Percentiles rank a stretch among this genome's conserved stretches.
phyloP scores from a whole-genome alignment of 2,888 invertebrate species.

The Drosophila borealis region DNA sequence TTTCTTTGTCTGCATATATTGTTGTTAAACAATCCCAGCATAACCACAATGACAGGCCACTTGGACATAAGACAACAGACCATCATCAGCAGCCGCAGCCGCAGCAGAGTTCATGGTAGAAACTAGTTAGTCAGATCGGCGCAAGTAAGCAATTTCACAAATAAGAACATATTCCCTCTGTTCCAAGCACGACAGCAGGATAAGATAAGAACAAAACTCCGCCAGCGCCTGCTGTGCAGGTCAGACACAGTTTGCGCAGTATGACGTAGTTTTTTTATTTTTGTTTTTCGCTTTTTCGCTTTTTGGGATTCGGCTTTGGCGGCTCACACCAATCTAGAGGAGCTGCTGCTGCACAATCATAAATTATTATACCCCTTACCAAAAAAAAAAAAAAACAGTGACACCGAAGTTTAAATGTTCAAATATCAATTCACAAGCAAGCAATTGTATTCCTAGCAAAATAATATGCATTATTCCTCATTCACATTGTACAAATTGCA shows the following conservation, averaged over 20 bases:
- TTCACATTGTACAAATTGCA: too few relatives aligned
- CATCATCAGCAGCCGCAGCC: slow-evolving; percentile 39
- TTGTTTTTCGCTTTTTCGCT: background rate
- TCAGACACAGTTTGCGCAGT: slow-evolving; percentile 55
- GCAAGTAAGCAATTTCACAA: slow-evolving; percentile 77
- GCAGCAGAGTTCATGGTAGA: slow-evolving; percentile 53
- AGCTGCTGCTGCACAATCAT: slow-evolving; percentile 47
- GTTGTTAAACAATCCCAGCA: slow-evolving; percentile 69
- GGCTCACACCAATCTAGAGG: slow-evolving; percentile 52
- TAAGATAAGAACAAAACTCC: slow-evolving; percentile 67
- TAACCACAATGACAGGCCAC: slow-evolving; percentile 62
- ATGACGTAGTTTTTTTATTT: slow-evolving; percentile 47
- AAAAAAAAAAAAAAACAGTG: background rate
- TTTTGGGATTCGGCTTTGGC: slow-evolving; percentile 31
- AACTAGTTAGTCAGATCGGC: slow-evolving; percentile 69
- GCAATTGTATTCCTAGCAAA: too few relatives aligned
- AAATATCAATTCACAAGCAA: too few relatives aligned
- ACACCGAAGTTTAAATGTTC: background rate
- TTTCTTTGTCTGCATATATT: slow-evolving; percentile 62
- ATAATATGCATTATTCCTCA: too few relatives aligned
- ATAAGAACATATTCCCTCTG: slow-evolving; percentile 65
- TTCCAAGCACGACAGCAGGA: slow-evolving; percentile 56
- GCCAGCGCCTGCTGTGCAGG: slow-evolving; percentile 74
- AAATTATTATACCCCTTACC: slow-evolving; percentile 37
- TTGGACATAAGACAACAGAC: slow-evolving; percentile 27